Evolutionary conservation across 2,888 invertebrate genomes (phyloP), one percentile per base, ranked within the genome.

Genomic region (Eupithecia exiguata): DNA sequence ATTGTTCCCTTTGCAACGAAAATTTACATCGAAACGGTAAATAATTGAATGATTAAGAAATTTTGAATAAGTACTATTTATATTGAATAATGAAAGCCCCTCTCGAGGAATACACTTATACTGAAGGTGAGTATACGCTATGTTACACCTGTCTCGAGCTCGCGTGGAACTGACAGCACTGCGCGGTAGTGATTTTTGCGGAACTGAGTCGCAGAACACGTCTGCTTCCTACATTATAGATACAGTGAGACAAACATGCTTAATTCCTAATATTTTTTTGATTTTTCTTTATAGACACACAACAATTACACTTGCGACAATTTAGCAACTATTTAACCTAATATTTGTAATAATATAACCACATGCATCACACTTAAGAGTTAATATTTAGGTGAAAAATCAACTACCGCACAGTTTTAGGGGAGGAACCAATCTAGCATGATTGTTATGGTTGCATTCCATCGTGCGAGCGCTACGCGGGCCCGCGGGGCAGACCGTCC

Each of bases 1-100:
- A 80, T 88, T 90, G 92, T 89, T 84, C 89, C 91, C 92, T 92
- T 91, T 91, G 94, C 93, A 91, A 93, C 92, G 90, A 91, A 92
- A 88, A 89, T 91, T 46, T 89, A 92, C 90, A 92, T 87, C 89
- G 86, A 92, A 89, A 93, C 89, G 88, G 89, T 87, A 77, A 72
- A 83, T 88, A 85, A 89, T 86, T 87, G 88, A 85, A 90, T 93
- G 92, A 92, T 86, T 93, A 93, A 92, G 91, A 91, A 90, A 87
- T 89, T 90, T 89, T 89, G 89, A 91, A 90, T 93, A 93, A 91
- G 89, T 91, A 92, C 91, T 91, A 92, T 93, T 86, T 89, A 90
- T 89, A 92, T 89, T 92, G 92, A 90, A 89, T 89, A 90, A 91
- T 91, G 92, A 91, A 86, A 90, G 87, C 91, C 91, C 88, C 88